phyloP scores from a whole-genome alignment of 2,888 invertebrate genomes.

The Latrodectus hesperus region DNA sequence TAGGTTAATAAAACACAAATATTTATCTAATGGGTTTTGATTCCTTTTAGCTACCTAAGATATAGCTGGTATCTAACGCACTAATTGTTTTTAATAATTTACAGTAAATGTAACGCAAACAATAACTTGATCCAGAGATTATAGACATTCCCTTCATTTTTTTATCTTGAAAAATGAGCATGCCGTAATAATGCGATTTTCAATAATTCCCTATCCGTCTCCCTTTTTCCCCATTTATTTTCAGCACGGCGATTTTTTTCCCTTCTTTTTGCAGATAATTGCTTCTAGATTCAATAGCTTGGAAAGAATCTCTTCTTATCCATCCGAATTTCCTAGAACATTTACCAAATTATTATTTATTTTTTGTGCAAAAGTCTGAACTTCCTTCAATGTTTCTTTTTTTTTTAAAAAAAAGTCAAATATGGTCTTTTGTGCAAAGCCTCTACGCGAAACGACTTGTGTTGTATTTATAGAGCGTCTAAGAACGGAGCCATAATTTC shows the following conservation, averaged over 20 bases:
- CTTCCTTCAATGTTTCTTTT: neutral
- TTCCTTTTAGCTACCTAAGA: no score
- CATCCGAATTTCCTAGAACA: neutral
- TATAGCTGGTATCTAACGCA: no score
- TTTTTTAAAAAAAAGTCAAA: neutral
- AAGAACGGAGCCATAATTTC: neutral
- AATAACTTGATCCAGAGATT: slow-evolving; percentile 28
- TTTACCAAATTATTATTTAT: neutral
- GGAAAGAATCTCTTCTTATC: neutral
- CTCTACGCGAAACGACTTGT: neutral
- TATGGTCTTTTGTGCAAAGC: neutral
- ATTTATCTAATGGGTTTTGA: no score
- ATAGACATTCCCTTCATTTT: slow-evolving; percentile 12
- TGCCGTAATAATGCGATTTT: slow-evolving; percentile 56
- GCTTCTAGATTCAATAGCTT: neutral
- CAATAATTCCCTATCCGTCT: slow-evolving; percentile 31
- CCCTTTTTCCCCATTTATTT: slow-evolving; percentile 29
- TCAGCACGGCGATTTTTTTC: slow-evolving; percentile 11
- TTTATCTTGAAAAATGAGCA: slow-evolving; percentile 7
- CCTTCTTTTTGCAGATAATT: neutral
- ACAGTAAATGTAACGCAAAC: slow-evolving; percentile 46
- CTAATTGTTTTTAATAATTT: slow-evolving; percentile 3
- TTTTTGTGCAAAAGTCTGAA: neutral
- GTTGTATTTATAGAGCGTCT: neutral
- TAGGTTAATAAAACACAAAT: no score